Conservation (phyloP, 2,888 invertebrate species). For the Tetragonisca angustula region DNA sequence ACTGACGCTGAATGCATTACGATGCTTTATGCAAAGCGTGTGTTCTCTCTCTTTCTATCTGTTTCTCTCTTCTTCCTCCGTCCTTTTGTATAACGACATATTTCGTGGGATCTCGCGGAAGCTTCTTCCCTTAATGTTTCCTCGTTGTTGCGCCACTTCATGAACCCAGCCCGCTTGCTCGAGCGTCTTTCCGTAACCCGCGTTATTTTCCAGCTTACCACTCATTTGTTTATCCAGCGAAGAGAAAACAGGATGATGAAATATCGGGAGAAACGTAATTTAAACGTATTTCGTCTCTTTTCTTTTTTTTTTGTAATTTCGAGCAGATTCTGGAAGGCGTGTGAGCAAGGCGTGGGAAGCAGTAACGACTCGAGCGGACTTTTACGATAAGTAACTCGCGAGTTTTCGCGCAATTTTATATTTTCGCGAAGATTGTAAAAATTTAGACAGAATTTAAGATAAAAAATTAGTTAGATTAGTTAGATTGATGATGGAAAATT, state of each 20-base stretch:
- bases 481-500: too few relatives aligned
- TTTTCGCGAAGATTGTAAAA: too few relatives aligned
- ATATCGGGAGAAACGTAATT: background rate
- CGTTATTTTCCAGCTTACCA: slow-evolving; percentile 14
- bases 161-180: background rate
- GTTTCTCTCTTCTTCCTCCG: background rate
- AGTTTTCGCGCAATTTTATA: too few relatives aligned
- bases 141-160: slow-evolving; percentile 25
- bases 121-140: slow-evolving; percentile 41
- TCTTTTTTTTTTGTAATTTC: background rate
- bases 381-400: too few relatives aligned
- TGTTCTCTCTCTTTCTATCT: background rate
- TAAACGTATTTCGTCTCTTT: too few relatives aligned
- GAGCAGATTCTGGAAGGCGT: background rate
- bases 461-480: too few relatives aligned
- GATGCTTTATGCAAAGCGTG: slow-evolving; percentile 52
- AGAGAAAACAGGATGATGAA: background rate
- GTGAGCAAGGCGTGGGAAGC: background rate
- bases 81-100: slow-evolving; percentile 34
- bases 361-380: too few relatives aligned
- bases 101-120: slow-evolving; percentile 33
- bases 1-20: slow-evolving; percentile 62
- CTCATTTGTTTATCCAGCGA: slow-evolving; percentile 4
- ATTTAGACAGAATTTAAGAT: too few relatives aligned
- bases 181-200: slow-evolving; percentile 18